phyloP scores from a whole-genome alignment of 2,113 vertebrate species.

The Phoxinus phoxinus region DNA sequence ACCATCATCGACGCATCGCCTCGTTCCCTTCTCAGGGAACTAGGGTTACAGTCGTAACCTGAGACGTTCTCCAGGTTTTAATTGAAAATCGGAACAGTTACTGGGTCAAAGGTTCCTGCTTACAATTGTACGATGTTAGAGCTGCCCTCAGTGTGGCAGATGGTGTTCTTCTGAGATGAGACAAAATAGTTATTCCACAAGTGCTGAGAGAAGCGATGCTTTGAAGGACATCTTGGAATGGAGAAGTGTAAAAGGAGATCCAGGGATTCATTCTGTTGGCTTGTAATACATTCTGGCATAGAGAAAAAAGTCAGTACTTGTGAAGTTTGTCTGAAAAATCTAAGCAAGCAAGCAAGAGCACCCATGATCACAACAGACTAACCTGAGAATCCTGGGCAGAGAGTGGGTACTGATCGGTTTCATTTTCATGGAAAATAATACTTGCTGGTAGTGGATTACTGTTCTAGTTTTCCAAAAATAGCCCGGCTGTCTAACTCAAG shows the following conservation, averaged over 20 bases:
- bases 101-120: too few relatives aligned
- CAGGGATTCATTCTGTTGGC: conserved; percentile 44
- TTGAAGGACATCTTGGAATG: conserved; percentile 49
- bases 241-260: conserved; percentile 53
- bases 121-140: conserved; percentile 38
- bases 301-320: conserved; percentile 42
- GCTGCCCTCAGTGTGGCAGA: not conserved
- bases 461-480: not conserved
- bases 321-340: conserved; percentile 47
- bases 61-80: too few relatives aligned
- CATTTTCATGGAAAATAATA: not conserved
- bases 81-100: too few relatives aligned
- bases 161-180: not conserved
- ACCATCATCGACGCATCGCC: too few relatives aligned
- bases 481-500: not conserved
- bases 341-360: conserved; percentile 33
- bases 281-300: conserved; percentile 50
- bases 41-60: too few relatives aligned
- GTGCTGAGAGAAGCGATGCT: conserved; percentile 18
- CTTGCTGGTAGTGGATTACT: not conserved
- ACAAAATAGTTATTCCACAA: not conserved
- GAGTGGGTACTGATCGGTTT: conserved; percentile 22
- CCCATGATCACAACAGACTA: not conserved
- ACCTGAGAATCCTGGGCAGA: conserved; percentile 41
- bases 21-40: too few relatives aligned